A percentile compares a stretch with the other conserved stretches of the same genome.
These are phyloP conservation scores for Aurelia sp. DNA, from an alignment of 30 jellyfish, hydroid and myxozoan species.

Conservation along the genomic window DNA sequence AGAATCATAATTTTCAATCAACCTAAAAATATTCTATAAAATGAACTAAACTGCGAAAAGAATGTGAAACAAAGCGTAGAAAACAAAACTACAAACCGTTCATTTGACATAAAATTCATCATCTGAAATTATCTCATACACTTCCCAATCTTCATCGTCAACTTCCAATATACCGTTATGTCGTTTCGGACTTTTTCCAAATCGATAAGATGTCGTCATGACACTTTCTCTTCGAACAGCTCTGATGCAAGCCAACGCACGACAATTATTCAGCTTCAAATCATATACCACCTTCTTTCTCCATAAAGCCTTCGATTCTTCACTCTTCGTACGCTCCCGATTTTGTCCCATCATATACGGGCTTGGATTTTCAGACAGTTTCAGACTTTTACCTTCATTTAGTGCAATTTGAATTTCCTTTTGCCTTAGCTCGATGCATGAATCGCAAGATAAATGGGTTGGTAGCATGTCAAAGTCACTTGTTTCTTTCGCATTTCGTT, in stretches of 20 bases:
- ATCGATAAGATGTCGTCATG: conserved; percentile 25
- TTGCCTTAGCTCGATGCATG: conserved; percentile 51
- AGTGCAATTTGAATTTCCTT: conserved; percentile 43
- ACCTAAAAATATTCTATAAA: no score
- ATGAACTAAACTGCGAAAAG: no score
- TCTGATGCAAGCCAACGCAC: conserved; percentile 39
- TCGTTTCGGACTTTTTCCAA: conserved; percentile 35
- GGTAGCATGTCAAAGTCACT: conserved; percentile 53
- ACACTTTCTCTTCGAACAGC: conserved; percentile 43
- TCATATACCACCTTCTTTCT: conserved; percentile 61
- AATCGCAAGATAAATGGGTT: conserved; percentile 56
- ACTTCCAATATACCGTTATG: conserved; percentile 21
- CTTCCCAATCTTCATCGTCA: conserved; percentile 81
- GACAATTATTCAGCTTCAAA: conserved; percentile 69
- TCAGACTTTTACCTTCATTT: conserved; percentile 32
- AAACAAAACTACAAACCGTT: background rate
- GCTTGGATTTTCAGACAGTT: conserved; percentile 1
- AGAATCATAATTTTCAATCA: no score
- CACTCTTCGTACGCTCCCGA: background rate
- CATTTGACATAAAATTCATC: conserved; percentile 48
- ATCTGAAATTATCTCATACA: conserved; percentile 65
- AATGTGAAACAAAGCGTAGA: no score
- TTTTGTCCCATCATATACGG: background rate
- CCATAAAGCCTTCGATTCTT: conserved; percentile 35
- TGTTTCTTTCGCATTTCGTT: conserved; percentile 51